phyloP scores from a whole-genome alignment of 2,113 vertebrate genomes.

The Cheirogaleus medius region DNA sequence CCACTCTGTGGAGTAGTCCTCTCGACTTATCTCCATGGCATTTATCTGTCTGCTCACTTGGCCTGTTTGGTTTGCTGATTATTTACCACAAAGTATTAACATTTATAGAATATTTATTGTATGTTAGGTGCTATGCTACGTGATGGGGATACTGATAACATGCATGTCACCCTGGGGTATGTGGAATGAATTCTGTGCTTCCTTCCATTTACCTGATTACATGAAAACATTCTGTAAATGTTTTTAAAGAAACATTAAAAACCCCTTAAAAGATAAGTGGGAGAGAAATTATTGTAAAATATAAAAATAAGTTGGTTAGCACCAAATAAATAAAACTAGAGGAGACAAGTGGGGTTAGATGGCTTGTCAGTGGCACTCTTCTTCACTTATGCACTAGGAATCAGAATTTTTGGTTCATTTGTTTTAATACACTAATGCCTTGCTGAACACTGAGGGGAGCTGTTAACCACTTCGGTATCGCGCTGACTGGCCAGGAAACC shows the following conservation, averaged over 20 bases:
- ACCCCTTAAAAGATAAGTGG: neutral
- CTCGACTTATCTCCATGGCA: neutral
- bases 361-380: neutral
- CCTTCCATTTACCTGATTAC: neutral
- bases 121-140: neutral
- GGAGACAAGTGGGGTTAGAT: neutral
- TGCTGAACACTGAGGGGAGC: neutral
- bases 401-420: neutral
- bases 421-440: neutral
- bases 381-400: neutral
- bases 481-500: no score
- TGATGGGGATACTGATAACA: neutral
- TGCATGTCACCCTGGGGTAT: neutral
- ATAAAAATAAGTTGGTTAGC: neutral
- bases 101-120: neutral
- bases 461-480: no score
- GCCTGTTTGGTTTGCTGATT: neutral
- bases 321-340: slow-evolving; percentile 16
- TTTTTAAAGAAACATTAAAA: neutral
- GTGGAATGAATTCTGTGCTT: neutral
- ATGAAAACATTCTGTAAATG: neutral
- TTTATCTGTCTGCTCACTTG: neutral
- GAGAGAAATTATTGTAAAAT: neutral
- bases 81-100: neutral
- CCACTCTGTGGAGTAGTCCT: neutral